Evolutionary conservation across 2,888 invertebrate genomes (phyloP).

Genomic region (Erebia epiphron): DNA sequence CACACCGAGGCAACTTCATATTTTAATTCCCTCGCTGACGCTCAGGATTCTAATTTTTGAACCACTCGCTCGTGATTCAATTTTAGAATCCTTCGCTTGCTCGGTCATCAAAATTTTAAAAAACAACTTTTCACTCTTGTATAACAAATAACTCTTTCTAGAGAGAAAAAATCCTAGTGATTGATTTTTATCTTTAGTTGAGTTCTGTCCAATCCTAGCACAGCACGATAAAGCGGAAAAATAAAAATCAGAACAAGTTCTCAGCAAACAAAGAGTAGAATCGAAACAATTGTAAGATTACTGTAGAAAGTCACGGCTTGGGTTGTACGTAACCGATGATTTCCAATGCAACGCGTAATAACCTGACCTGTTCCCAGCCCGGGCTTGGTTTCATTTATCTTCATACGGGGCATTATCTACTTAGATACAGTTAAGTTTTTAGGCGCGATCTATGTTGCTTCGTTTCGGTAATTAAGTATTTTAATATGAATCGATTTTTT

Average conservation of each 20-base stretch:
- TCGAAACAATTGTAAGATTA: constrained; percentile 47
- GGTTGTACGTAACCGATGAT: constrained; percentile 56
- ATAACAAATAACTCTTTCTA: too few species aligned
- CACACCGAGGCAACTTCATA: constrained; percentile 57
- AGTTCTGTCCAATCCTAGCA: constrained; percentile 25
- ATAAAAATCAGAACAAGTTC: constrained; percentile 39
- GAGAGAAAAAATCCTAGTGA: neutral
- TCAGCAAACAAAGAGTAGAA: constrained; percentile 46
- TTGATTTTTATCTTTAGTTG: constrained; percentile 3
- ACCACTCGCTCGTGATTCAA: too few species aligned
- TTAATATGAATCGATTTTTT: constrained; percentile 17
- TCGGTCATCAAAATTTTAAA: too few species aligned
- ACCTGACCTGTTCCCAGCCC: constrained; percentile 50
- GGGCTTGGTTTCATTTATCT: constrained; percentile 41
- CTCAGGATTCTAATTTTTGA: too few species aligned
- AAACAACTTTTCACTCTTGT: too few species aligned
- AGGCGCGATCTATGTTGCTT: constrained; percentile 20
- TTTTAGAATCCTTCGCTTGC: too few species aligned
- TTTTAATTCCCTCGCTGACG: too few species aligned
- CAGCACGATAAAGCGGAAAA: constrained; percentile 42
- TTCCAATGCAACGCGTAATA: constrained; percentile 68
- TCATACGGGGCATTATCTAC: constrained; percentile 30
- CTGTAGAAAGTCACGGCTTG: constrained; percentile 55
- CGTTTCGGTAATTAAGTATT: constrained; percentile 22
- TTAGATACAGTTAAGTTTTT: constrained; percentile 30